Conservation (phyloP, 2,888 invertebrate genomes). For the Drosophila meridiana region DNA sequence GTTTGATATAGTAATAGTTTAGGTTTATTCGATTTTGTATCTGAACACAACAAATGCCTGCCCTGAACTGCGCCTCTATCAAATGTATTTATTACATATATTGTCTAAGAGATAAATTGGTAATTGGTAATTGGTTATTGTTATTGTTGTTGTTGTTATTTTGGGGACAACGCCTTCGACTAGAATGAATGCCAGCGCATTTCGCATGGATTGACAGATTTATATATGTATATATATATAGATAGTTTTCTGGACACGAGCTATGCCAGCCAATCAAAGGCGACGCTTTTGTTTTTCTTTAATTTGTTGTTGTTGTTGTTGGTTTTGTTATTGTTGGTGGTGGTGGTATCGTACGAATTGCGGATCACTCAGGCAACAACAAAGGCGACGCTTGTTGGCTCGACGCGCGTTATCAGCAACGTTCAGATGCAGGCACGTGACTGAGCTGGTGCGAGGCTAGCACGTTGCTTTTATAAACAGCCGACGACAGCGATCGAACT, state of each 20-base stretch:
- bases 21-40: conserved; percentile 15
- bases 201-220: conserved; percentile 24
- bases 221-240: not conserved
- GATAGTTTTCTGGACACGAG: conserved; percentile 11
- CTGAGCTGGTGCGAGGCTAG: conserved; percentile 67
- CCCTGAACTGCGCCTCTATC: conserved; percentile 66
- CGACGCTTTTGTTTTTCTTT: conserved; percentile 33
- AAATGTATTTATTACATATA: conserved; percentile 31
- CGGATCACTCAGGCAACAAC: conserved; percentile 70
- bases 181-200: conserved; percentile 44
- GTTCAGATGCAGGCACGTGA: conserved; percentile 80
- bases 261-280: conserved; percentile 66
- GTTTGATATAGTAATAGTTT: conserved; percentile 28
- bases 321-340: not conserved
- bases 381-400: conserved; percentile 21
- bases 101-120: conserved; percentile 40
- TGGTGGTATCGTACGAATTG: conserved; percentile 49
- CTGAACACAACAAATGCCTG: conserved; percentile 66
- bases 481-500: conserved; percentile 2
- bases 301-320: conserved; percentile 1
- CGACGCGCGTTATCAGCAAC: conserved; percentile 63
- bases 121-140: conserved; percentile 1
- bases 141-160: conserved; percentile 1
- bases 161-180: conserved; percentile 54
- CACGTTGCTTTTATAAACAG: conserved; percentile 77